A percentile compares a stretch with the other conserved stretches of the same genome.
Evolutionary conservation across 2,113 vertebrate genomes (phyloP).

Genomic region (Melanocharis versteri): DNA sequence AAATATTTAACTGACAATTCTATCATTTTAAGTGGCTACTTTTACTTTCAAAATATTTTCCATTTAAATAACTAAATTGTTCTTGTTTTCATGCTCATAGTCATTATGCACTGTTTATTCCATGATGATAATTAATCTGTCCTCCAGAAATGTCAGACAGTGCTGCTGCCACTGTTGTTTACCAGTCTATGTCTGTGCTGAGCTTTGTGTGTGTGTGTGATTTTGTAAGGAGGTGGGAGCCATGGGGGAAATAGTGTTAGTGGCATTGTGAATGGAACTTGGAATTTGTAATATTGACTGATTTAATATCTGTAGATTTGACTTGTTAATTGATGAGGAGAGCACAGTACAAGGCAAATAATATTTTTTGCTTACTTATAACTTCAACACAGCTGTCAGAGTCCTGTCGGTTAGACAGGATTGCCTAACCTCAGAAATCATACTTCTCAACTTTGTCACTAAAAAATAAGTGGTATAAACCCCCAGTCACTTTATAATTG

Average conservation of each 20-base stretch:
- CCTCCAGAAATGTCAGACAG: not conserved
- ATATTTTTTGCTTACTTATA: not conserved
- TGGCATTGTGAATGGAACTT: not conserved
- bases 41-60: not conserved
- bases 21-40: not conserved
- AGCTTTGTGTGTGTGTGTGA: rapidly evolving
- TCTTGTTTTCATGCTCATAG: not conserved
- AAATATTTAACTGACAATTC: not conserved
- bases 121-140: not conserved
- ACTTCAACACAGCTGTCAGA: not conserved
- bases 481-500: not conserved
- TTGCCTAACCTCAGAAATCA: not conserved
- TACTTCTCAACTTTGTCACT: not conserved
- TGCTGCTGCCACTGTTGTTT: not conserved
- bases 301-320: not conserved
- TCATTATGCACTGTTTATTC: not conserved
- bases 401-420: not conserved
- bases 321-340: not conserved
- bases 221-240: not conserved
- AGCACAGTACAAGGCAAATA: not conserved
- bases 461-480: not conserved
- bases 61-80: not conserved
- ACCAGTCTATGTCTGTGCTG: not conserved
- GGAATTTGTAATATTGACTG: not conserved
- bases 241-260: not conserved